Evolutionary conservation across 1,140 invertebrate species (phyloP), one percentile per base, ranked within the genome.

Genomic region (Anastrepha obliqua): DNA sequence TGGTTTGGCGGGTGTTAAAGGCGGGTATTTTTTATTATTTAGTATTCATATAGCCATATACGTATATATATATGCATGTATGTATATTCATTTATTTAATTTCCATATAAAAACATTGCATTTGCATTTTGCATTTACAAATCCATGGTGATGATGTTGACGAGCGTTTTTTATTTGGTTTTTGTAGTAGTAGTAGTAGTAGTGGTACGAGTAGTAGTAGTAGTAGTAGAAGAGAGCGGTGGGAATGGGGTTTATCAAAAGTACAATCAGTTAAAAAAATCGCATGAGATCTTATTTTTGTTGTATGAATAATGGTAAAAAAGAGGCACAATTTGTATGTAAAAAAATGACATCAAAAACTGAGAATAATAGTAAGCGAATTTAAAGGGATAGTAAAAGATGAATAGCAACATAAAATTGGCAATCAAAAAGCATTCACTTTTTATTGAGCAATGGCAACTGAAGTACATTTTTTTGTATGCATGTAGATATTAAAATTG

Each of bases 261-360:
- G 88, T 90, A 89, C 89, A 91, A 91, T 91, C 90, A 90, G 88
- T 91, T 90, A 89, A 89, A 89, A 90, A 88, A 87, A 86, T 91
- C 89, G 89, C 87, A 90, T 90, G 89, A 90, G 89, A 91, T 92
- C 90, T 89, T 11, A 29, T 55, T 87, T 87, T 89, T 86, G 39
- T 44, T 78, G 15, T 59, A 85, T 88, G 62, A 64, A 39, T 86
- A 39, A 86, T 88, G 87, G 29, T 29, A 87, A 89, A 78, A 88
- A 86, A 88, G n/a, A 60, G 67, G 78, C 51, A 74, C 8, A 9
- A 81, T 51, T 81, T 55, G n/a, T 55, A 81, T 29, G 29, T 29
- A 29, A 29, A 29, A 81, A 81, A 67, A 81, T 74, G 13, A 42
- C 67, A 47, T 74, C 67, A 74, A 74, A 74, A 47, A 17, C 39